Base-by-base conservation (phyloP, 1,140 invertebrate genomes). In the Gonatopus flavifemur region DNA sequence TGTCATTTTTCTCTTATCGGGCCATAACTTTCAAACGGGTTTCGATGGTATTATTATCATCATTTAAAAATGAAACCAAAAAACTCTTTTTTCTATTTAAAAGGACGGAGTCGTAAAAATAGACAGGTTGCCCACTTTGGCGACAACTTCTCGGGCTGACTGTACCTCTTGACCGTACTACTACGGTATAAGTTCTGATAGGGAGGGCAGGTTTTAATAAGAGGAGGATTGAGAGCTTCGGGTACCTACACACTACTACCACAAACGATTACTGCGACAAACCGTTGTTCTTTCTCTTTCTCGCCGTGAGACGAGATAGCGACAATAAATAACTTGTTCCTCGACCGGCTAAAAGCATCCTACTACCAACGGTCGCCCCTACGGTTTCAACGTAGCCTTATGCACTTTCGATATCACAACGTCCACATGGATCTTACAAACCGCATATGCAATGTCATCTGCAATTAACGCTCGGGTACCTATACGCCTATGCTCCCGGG, bases 301-400 rank as follows among this genome's bases (percentile, higher is more conserved):
- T 69, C 66, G 51, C 64, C 47, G 52, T 59, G 55, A 37, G 52
- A 52, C 25, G 53, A 70, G 72, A 77, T 74, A 76, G 68, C 65
- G 70, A 77, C 74, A 75, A 75, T 77, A 77, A 77, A 77, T 77
- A 76, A 77, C 74, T 74, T 74, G 72, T 74, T 65, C 54, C 53
- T 58, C 58, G 57, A 57, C 55, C 57, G 52, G 66, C 73, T 74
- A 72, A 75, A 75, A 76, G 71, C 67, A 70, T 76, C 64, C 62
- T 59, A 64, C 47, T 60, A 43, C 54, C 57, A 52, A 47, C 53
- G 52, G 54, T 36, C 36, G 18, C 35, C 9, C 30, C 36, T 31
- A 38, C 16, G 22, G 30, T 31, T 46, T 53, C 42, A 28, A 22
- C 32, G 30, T 38, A 36, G 33, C 40, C 46, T n/a, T n/a, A n/a